Conservation (phyloP, 2,888 invertebrate species). For the Anthophora plumipes region DNA sequence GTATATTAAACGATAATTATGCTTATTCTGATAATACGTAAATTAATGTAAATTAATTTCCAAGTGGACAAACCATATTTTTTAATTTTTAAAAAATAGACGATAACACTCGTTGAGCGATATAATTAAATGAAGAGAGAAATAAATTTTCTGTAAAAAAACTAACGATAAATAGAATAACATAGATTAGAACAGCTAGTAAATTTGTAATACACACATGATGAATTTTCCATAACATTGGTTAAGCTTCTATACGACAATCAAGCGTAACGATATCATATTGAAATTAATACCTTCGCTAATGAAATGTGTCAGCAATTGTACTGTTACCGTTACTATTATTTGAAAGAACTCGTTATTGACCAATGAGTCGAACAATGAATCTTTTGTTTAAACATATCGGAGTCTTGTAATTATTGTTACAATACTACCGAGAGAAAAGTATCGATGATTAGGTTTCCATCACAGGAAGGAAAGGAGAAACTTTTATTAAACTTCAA, state of each 20-base stretch:
- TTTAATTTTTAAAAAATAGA: neutral
- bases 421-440: neutral
- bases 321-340: neutral
- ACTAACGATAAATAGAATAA: neutral
- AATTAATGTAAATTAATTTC: neutral
- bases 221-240: neutral
- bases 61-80: neutral
- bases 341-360: neutral
- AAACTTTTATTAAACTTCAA: neutral
- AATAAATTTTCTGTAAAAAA: neutral
- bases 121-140: too few species aligned
- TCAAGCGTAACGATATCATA: neutral
- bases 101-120: neutral
- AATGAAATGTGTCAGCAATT: neutral
- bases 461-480: too few species aligned
- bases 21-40: neutral
- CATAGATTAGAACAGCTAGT: neutral
- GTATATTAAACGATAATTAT: neutral
- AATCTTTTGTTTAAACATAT: neutral
- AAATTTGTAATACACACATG: neutral
- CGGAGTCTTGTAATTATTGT: neutral
- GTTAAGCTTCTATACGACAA: neutral
- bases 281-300: neutral
- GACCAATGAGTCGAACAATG: neutral
- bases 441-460: neutral